phyloP scores from a whole-genome alignment of 2,888 invertebrate genomes.

The Orchestes rusci region DNA sequence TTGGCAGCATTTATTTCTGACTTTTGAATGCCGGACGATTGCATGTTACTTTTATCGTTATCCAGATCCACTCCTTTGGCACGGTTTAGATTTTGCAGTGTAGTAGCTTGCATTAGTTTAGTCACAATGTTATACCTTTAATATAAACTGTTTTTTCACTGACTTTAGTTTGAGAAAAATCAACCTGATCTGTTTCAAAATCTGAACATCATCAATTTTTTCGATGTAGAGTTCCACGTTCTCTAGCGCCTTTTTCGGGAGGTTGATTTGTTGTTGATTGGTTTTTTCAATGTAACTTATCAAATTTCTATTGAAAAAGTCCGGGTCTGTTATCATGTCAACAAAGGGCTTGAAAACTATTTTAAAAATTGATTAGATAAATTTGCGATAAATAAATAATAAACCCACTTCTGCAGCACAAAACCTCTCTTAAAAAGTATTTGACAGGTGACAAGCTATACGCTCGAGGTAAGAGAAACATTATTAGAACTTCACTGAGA shows the following conservation, averaged over 20 bases:
- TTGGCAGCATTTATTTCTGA: slow-evolving; percentile 74
- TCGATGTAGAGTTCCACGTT: slow-evolving; percentile 86
- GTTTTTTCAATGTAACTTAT: slow-evolving; percentile 77
- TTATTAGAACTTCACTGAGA: slow-evolving; percentile 74
- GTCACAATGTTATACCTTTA: slow-evolving; percentile 77
- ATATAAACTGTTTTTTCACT: slow-evolving; percentile 3
- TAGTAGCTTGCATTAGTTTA: slow-evolving; percentile 91
- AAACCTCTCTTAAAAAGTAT: slow-evolving; percentile 72
- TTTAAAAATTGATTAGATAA: slow-evolving; percentile 23
- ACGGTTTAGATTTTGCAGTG: slow-evolving; percentile 81
- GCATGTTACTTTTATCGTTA: slow-evolving; percentile 47
- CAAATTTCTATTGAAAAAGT: slow-evolving; percentile 84
- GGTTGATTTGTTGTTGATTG: slow-evolving; percentile 68
- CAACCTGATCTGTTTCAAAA: slow-evolving; percentile 73
- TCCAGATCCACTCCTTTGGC: slow-evolving; percentile 73
- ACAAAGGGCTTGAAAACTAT: slow-evolving; percentile 75
- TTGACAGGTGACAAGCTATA: slow-evolving; percentile 73
- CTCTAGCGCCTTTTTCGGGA: slow-evolving; percentile 75
- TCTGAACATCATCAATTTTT: slow-evolving; percentile 71
- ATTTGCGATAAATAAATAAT: background rate
- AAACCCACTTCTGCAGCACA: slow-evolving; percentile 73
- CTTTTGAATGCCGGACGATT: slow-evolving; percentile 55
- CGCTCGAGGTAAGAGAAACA: slow-evolving; percentile 72
- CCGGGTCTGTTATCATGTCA: slow-evolving; percentile 79
- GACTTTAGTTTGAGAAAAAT: slow-evolving; percentile 14